Evolutionary conservation across 1,140 invertebrate species (phyloP).

Genomic region (Intoshia linei): DNA sequence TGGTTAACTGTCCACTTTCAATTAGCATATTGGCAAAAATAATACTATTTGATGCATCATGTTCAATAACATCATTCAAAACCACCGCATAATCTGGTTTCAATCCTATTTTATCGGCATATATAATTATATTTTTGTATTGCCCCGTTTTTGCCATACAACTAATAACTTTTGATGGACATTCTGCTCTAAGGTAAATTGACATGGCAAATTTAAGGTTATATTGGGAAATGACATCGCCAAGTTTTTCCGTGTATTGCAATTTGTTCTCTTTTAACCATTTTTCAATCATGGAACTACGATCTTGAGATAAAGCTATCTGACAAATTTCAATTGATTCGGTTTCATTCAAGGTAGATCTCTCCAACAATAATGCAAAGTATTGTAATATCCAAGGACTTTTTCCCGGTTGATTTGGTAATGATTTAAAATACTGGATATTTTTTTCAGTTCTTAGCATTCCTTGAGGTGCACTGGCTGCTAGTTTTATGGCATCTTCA

Average conservation of each 20-base stretch:
- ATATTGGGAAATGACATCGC: slow-evolving; percentile 70
- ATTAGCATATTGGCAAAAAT: not conserved
- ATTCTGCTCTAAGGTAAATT: slow-evolving; percentile 79
- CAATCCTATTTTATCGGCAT: slow-evolving; percentile 93
- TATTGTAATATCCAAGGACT: slow-evolving; percentile 82
- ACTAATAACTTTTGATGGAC: slow-evolving; percentile 90
- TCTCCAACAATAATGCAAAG: slow-evolving; percentile 84
- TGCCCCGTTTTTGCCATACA: slow-evolving; percentile 98
- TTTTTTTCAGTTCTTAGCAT: slow-evolving; percentile 82
- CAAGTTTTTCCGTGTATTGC: slow-evolving; percentile 88
- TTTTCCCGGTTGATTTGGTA: slow-evolving; percentile 60
- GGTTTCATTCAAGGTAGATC: slow-evolving; percentile 68
- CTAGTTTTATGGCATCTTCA: too few relatives aligned
- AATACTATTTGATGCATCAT: too few relatives aligned
- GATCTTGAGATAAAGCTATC: slow-evolving; percentile 45
- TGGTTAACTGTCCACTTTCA: not conserved
- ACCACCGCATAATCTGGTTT: slow-evolving; percentile 97
- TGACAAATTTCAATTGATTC: slow-evolving; percentile 83
- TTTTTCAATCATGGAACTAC: slow-evolving; percentile 81
- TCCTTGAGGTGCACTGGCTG: too few relatives aligned
- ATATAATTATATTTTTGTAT: slow-evolving; percentile 94
- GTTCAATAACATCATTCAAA: too few relatives aligned
- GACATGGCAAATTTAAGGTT: slow-evolving; percentile 76
- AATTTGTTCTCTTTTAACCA: slow-evolving; percentile 97
- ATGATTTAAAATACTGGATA: slow-evolving; percentile 82